Percentiles rank a stretch among this genome's conserved stretches.
Evolutionary conservation across 2,888 invertebrate species (phyloP).

Genomic region (Acrobasis suavella): DNA sequence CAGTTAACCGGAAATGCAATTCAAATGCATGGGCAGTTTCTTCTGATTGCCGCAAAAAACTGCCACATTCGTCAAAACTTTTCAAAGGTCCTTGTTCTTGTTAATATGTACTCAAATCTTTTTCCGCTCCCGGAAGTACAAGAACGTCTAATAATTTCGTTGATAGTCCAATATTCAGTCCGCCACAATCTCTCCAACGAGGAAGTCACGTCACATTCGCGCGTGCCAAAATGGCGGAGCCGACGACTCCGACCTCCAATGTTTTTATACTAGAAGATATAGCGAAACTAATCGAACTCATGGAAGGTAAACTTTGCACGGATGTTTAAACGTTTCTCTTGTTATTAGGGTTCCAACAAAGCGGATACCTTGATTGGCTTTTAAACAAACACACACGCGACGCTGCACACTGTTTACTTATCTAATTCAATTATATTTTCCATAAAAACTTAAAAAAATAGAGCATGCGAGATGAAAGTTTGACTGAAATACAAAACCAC

Average conservation of each 20-base stretch:
- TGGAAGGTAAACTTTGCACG: conserved; percentile 23
- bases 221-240: conserved; percentile 25
- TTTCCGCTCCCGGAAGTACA: conserved; percentile 20
- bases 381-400: background rate
- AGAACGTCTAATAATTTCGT: conserved; percentile 15
- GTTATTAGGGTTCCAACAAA: conserved; percentile 13
- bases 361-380: conserved; percentile 19
- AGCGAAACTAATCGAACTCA: conserved; percentile 22
- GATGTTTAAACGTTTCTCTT: background rate
- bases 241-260: conserved; percentile 17
- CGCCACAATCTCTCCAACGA: conserved; percentile 21
- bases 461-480: background rate
- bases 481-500: background rate
- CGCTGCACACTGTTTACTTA: background rate
- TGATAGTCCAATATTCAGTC: conserved; percentile 22
- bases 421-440: background rate
- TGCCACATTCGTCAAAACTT: background rate
- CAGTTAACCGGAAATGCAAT: background rate
- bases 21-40: background rate
- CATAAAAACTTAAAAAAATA: background rate
- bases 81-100: conserved; percentile 10
- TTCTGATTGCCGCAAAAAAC: background rate
- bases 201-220: conserved; percentile 21
- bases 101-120: background rate
- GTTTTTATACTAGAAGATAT: conserved; percentile 24